Evolutionary conservation across 2,888 invertebrate genomes (phyloP), one percentile per base, ranked within the genome.

Genomic region (Erynnis tages): DNA sequence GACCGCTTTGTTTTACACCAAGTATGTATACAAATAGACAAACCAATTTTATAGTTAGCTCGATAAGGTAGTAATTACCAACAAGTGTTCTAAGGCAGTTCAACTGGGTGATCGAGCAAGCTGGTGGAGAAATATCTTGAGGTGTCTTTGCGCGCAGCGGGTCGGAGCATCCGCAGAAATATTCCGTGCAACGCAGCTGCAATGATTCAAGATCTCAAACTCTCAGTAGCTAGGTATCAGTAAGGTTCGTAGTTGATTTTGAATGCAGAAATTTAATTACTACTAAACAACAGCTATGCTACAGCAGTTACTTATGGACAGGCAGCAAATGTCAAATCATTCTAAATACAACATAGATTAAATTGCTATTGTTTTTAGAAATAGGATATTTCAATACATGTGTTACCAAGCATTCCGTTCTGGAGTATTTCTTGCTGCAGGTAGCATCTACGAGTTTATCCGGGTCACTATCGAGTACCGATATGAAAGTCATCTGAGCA

Each of bases 81-180:
- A 43, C 43, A 14, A 52, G 53, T 1, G 41, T 53, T 25, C 63
- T 56, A 10, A 69, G 54, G 44, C 74, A 74, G 41, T 58, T 59
- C 2, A 72, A 40, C 43, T 63, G 52, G 2, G 56, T 47, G 2
- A 76, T 40, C 0, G 66, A 47, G 53, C 88, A 88, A 0, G 59
- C 52, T 0, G 75, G 73, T 1, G 66, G 58, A 0, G 41, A 8
- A 1, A 40, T 53, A 4, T 53, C 47, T 1, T 54, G 34, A 0
- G 46, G 34, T 1, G 50, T 54, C 5, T 37, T 35, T 11, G 13
- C 35, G 1, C 60, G 58, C 3, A 76, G 55, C 0, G 83, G 80
- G 43, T 85, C 79, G 0, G 67, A 64, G 49, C 88, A 88, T 0
- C 82, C 77, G 55, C 87, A 88, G 1, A 57, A 54, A 4, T 43